A percentile compares a stretch with the other conserved stretches of the same genome.
These are phyloP conservation scores for Trichomycterus rosablanca DNA, from an alignment of 2,113 vertebrate species.

Conservation along the genomic window DNA sequence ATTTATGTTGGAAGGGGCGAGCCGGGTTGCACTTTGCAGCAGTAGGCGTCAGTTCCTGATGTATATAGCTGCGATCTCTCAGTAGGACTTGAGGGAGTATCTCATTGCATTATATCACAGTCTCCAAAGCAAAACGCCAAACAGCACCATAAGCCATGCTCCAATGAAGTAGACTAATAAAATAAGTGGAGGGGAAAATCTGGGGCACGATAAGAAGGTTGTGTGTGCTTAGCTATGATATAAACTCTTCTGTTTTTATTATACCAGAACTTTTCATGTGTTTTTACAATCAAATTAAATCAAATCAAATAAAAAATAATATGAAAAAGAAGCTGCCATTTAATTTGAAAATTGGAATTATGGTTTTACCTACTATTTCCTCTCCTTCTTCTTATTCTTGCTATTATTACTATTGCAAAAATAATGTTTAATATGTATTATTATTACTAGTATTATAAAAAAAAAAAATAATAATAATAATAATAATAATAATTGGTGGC, in stretches of 20 bases:
- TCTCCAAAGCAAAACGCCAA: conserved; percentile 30
- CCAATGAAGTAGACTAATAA: conserved; percentile 39
- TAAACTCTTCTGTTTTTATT: conserved; percentile 12
- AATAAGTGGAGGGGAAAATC: conserved; percentile 27
- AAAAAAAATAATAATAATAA: too few species aligned
- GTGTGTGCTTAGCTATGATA: conserved; percentile 21
- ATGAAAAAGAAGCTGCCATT: background rate
- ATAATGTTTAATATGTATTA: too few species aligned
- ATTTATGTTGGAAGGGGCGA: conserved; percentile 38
- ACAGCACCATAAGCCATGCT: conserved; percentile 40
- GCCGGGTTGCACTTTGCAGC: conserved; percentile 33
- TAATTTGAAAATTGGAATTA: too few species aligned
- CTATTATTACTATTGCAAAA: background rate
- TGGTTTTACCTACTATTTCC: too few species aligned
- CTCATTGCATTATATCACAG: conserved; percentile 41
- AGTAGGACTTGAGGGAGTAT: conserved; percentile 43
- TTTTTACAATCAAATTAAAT: background rate
- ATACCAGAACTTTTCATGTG: conserved; percentile 12
- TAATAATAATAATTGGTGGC: too few species aligned
- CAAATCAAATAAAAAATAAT: background rate
- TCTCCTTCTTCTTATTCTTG: background rate
- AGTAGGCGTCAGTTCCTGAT: conserved; percentile 34
- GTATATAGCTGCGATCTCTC: conserved; percentile 36
- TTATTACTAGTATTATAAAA: background rate
- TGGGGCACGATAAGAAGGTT: conserved; percentile 15